Percentiles rank a stretch among this genome's conserved stretches.
phyloP scores from a whole-genome alignment of 2,113 vertebrate genomes.

The Heteronetta atricapilla region DNA sequence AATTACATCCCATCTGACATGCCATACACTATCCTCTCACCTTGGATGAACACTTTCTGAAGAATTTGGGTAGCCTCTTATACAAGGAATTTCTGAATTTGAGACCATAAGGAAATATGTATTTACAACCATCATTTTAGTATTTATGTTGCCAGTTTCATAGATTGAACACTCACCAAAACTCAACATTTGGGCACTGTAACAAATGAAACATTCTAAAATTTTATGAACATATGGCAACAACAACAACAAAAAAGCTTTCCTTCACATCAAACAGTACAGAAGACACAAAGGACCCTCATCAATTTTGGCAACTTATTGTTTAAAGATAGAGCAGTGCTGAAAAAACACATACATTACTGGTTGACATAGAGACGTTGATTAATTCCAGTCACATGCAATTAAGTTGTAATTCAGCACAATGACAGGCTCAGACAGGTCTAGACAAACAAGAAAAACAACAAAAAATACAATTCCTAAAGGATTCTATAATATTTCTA shows the following conservation, averaged over 20 bases:
- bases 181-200: neutral
- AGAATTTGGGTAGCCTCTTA: neutral
- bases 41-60: neutral
- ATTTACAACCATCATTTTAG: neutral
- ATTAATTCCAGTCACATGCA: constrained; percentile 26
- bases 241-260: neutral
- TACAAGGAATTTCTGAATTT: neutral
- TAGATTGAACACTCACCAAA: neutral
- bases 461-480: constrained; percentile 19
- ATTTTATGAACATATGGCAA: neutral
- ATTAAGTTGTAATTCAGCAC: constrained; percentile 24
- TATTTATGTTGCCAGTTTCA: neutral
- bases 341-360: neutral
- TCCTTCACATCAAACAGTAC: neutral
- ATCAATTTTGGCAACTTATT: constrained; percentile 2
- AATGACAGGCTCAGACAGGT: constrained; percentile 33
- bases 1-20: neutral
- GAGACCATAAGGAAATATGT: neutral
- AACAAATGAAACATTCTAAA: constrained; percentile 6
- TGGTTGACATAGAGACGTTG: too few species aligned
- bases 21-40: neutral
- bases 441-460: constrained; percentile 34
- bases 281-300: neutral
- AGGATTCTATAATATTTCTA: neutral
- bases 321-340: constrained; percentile 10